phyloP scores from a whole-genome alignment of 1,140 invertebrate genomes.

The Agraylea sexmaculata region DNA sequence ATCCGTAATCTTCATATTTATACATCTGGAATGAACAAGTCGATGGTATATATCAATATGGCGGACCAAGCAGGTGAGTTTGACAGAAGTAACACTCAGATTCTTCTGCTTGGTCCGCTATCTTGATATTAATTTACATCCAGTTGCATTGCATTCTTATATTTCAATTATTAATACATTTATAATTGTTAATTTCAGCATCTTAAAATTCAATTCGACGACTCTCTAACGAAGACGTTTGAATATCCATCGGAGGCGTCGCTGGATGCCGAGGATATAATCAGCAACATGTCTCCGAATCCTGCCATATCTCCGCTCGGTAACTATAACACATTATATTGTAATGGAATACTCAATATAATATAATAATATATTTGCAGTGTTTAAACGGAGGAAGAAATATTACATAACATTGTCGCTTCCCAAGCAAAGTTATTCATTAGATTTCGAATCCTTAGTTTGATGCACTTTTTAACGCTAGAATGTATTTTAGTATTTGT shows the following conservation, averaged over 20 bases:
- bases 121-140: too few relatives aligned
- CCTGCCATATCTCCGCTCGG: constrained; percentile 15
- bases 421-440: constrained; percentile 13
- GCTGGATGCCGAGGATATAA: constrained; percentile 44
- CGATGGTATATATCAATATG: too few relatives aligned
- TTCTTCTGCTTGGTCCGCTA: too few relatives aligned
- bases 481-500: constrained; percentile 8
- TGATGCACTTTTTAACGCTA: not conserved
- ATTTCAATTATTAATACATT: constrained; percentile 7
- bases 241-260: constrained; percentile 80
- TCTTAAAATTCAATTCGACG: constrained; percentile 76
- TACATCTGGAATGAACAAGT: too few relatives aligned
- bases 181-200: constrained; percentile 40
- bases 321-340: constrained; percentile 5
- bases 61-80: too few relatives aligned
- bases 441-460: constrained; percentile 17
- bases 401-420: constrained; percentile 15
- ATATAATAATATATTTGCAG: constrained; percentile 11
- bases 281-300: constrained; percentile 4
- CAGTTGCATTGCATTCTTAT: too few relatives aligned
- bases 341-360: not conserved
- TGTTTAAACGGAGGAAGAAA: constrained; percentile 9
- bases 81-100: too few relatives aligned
- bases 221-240: constrained; percentile 66
- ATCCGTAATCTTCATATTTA: too few relatives aligned